Conservation (phyloP, 2,888 invertebrate species). For the Ormia ochracea region DNA sequence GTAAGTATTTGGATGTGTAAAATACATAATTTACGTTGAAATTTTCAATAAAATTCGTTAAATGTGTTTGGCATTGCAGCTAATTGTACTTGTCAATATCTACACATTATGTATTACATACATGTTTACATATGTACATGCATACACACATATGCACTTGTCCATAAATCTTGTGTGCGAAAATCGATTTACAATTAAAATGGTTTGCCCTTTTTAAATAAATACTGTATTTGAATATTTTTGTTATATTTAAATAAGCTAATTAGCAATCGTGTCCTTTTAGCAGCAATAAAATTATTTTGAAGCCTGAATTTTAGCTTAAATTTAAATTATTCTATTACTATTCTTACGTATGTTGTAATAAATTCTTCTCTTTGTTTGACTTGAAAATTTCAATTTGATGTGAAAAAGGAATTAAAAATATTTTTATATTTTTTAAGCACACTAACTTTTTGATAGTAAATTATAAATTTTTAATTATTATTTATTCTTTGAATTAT, state of each 20-base stretch:
- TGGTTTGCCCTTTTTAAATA: background rate
- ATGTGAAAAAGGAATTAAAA: background rate
- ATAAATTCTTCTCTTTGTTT: background rate
- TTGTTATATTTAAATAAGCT: too few relatives aligned
- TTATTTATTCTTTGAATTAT: conserved; percentile 10
- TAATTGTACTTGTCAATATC: background rate
- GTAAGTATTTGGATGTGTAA: too few relatives aligned
- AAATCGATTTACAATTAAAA: conserved; percentile 53
- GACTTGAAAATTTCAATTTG: conserved; percentile 39
- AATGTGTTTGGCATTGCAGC: too few relatives aligned
- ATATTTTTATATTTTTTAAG: background rate
- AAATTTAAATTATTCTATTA: background rate
- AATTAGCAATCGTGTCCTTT: too few relatives aligned
- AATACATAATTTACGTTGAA: too few relatives aligned
- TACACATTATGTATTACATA: background rate
- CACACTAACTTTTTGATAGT: conserved; percentile 10
- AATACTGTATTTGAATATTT: too few relatives aligned
- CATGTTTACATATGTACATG: background rate
- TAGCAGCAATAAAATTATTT: background rate
- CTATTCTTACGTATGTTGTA: conserved; percentile 7
- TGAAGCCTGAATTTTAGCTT: background rate
- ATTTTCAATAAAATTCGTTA: too few relatives aligned
- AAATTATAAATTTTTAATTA: conserved; percentile 15
- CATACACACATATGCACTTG: background rate
- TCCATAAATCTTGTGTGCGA: conserved; percentile 14